These are phyloP conservation scores for Eutrigla gurnardus DNA, from an alignment of 2,797 vertebrate genomes.

Conservation along the genomic window DNA sequence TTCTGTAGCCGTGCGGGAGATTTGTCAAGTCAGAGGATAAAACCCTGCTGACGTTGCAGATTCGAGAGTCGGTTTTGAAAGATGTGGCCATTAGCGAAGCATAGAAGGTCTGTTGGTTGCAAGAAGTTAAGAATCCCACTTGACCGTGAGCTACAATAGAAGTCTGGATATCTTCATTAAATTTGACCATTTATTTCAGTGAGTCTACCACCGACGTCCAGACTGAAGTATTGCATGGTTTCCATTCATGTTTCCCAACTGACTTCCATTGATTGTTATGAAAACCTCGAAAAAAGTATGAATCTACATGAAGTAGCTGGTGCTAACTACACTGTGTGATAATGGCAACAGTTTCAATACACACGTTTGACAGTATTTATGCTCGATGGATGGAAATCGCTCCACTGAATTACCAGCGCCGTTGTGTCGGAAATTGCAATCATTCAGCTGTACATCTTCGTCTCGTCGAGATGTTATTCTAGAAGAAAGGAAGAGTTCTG, in stretches of 20 bases:
- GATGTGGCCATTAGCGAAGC: background rate
- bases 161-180: background rate
- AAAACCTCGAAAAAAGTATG: background rate
- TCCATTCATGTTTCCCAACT: background rate
- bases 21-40: conserved; percentile 14
- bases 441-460: background rate
- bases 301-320: background rate
- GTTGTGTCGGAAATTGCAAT: background rate
- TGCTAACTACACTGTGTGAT: background rate
- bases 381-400: background rate
- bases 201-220: background rate
- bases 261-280: background rate
- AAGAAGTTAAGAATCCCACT: background rate
- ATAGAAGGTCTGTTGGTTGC: background rate
- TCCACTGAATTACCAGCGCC: background rate
- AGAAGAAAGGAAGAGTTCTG: too few species aligned
- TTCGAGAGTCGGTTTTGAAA: background rate
- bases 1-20: background rate
- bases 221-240: background rate
- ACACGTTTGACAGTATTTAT: background rate
- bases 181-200: background rate
- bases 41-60: background rate
- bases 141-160: background rate
- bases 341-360: background rate
- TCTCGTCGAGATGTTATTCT: background rate